Conservation (phyloP, 2,113 vertebrate genomes). For the Haemorhous mexicanus region DNA sequence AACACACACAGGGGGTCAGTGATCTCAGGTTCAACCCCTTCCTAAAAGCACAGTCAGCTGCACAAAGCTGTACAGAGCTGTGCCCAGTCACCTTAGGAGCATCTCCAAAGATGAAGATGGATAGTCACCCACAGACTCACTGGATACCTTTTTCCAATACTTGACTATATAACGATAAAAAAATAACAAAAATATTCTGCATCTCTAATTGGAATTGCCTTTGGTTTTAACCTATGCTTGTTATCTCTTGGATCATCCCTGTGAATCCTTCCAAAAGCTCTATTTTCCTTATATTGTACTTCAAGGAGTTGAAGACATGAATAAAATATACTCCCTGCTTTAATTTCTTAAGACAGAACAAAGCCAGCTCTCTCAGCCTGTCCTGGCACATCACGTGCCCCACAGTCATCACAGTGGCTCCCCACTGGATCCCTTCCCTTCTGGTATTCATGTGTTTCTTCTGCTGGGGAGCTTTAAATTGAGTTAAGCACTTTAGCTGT, state of each 20-base stretch:
- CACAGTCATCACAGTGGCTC: not conserved
- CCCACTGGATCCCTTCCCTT: not conserved
- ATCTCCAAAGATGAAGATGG: not conserved
- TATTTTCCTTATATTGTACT: not conserved
- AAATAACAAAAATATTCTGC: fast-evolving
- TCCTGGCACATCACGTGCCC: not conserved
- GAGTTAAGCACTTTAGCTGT: not conserved
- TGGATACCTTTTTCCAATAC: not conserved
- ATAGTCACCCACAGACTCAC: not conserved
- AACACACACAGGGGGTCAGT: not conserved
- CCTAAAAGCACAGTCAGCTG: not conserved
- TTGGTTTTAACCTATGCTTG: not conserved
- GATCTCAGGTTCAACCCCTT: not conserved
- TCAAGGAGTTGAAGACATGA: not conserved
- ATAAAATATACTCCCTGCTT: not conserved
- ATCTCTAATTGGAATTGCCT: not conserved
- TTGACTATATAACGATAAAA: not conserved
- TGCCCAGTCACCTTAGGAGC: not conserved
- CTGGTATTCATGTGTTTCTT: not conserved
- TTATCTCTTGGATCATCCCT: not conserved
- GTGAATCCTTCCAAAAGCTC: not conserved
- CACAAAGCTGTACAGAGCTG: not conserved
- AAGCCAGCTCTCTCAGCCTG: not conserved
- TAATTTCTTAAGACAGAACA: not conserved
- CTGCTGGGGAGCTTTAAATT: not conserved